phyloP scores from a whole-genome alignment of 1,140 invertebrate species.

The Bombus polaris region DNA sequence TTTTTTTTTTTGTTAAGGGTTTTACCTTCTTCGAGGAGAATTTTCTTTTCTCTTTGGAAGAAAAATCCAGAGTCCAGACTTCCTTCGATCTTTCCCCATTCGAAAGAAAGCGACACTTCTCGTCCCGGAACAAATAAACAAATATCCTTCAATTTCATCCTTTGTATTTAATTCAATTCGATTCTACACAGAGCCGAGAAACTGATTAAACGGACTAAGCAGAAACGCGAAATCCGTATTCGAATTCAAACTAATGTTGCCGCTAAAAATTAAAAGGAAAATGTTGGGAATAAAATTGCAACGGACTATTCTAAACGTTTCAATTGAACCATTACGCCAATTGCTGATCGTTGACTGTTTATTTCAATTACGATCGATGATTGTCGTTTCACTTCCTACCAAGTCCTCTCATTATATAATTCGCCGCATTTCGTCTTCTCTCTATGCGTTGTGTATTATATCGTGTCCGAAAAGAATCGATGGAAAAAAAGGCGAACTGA shows the following conservation, averaged over 20 bases:
- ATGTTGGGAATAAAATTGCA: not conserved
- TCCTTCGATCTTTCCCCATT: too few species aligned
- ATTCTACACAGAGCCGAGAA: not conserved
- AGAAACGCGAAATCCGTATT: conserved; percentile 23
- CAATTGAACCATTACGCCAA: not conserved
- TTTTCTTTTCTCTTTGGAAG: too few species aligned
- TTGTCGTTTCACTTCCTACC: not conserved
- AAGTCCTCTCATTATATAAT: not conserved
- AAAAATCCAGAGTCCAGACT: too few species aligned
- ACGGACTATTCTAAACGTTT: not conserved
- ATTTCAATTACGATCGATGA: conserved; percentile 5
- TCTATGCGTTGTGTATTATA: not conserved
- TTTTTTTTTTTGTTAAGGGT: too few species aligned
- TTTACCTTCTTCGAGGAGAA: too few species aligned
- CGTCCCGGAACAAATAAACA: too few species aligned
- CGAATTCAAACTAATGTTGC: not conserved
- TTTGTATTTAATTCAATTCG: too few species aligned
- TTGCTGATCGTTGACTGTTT: not conserved
- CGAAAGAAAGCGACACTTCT: too few species aligned
- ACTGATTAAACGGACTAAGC: not conserved
- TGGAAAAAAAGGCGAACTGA: not conserved
- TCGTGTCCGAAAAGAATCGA: not conserved
- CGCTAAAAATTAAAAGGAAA: not conserved
- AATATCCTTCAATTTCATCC: not conserved
- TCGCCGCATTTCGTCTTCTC: not conserved